Conservation (phyloP, 2,113 vertebrate species). For the Hippocampus mohnikei region DNA sequence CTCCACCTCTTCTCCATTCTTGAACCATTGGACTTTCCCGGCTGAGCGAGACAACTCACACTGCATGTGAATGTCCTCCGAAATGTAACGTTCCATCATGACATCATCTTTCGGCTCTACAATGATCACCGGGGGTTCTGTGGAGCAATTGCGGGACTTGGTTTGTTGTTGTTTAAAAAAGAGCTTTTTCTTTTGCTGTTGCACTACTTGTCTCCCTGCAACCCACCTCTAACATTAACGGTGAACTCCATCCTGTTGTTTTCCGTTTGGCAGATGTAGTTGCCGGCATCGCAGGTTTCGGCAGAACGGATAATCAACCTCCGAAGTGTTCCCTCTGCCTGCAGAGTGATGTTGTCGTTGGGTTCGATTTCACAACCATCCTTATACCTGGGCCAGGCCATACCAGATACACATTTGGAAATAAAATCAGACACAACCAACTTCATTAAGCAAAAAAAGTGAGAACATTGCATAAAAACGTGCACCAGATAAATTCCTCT, state of each 20-base stretch:
- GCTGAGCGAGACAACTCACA: slow-evolving; percentile 79
- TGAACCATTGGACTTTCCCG: slow-evolving; percentile 77
- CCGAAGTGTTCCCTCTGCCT: slow-evolving; percentile 66
- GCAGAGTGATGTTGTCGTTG: slow-evolving; percentile 68
- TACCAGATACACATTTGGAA: not conserved
- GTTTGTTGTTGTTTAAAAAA: not conserved
- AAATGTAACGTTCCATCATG: slow-evolving; percentile 59
- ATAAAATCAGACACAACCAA: not conserved
- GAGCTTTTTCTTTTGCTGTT: not conserved
- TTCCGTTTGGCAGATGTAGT: slow-evolving; percentile 68
- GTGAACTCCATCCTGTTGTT: slow-evolving; percentile 62
- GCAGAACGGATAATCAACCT: slow-evolving; percentile 73
- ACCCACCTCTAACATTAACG: slow-evolving; percentile 69
- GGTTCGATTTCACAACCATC: slow-evolving; percentile 62
- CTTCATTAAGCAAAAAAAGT: not conserved
- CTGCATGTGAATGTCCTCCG: slow-evolving; percentile 77
- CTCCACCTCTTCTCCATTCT: slow-evolving; percentile 77
- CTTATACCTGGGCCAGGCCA: slow-evolving; percentile 58
- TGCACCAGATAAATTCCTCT: not conserved
- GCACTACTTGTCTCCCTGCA: not conserved
- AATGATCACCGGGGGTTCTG: slow-evolving; percentile 83
- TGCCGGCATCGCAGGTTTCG: slow-evolving; percentile 62
- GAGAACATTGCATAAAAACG: not conserved
- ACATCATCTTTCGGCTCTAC: slow-evolving; percentile 75
- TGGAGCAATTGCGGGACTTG: not conserved